Base-by-base conservation (phyloP, 2,797 vertebrate genomes). In the Morelia viridis region DNA sequence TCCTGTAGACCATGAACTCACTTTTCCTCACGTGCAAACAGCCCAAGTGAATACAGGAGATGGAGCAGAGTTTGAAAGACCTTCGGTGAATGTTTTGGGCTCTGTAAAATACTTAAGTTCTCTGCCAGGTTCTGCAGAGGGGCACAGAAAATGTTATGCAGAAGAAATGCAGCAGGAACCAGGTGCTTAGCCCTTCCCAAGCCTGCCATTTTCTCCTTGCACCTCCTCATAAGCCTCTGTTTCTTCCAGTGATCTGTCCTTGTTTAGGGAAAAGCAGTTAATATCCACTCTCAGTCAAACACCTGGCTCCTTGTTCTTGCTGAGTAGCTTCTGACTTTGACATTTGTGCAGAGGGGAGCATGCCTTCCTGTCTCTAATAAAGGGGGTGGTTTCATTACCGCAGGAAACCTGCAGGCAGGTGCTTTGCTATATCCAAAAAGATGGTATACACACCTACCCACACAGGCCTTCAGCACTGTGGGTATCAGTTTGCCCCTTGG, bases 371-470 rank as follows among this genome's bases (percentile, higher is more conserved):
- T 76, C 35, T n/a, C 12, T 35, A 5, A 7, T n/a, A 5, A 41
- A 85, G 5, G 58, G 4, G 3, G 53, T 5, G 2, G 11, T 9
- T 60, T 5, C 12, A 12, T 26, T 28, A 9, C 10, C 13, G 58
- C 13, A 31, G 46, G 71, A 87, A 28, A 41, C 46, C 91, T 92
- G 85, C 61, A 24, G 58, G 80, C 76, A 86, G 91, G 46, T 85
- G 8, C 58, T 15, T 76, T 19, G 24, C 76, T 15, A 35, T 31
- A 5, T 7, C 58, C 41, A 46, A 41, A 61, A 91, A 31, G 46
- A 17, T 10, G 24, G 5, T 5, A 13, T 35, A 10, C 22, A 41
- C 22, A 7, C 12, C 7, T 56, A 17, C 28, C 28, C 60, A 26
- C n/a, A 0, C 57, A 2, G 26, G 19, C 11, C 26, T 2, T 12